Evolutionary conservation across 2,888 invertebrate species (phyloP).

Genomic region (Ectemnius lituratus): DNA sequence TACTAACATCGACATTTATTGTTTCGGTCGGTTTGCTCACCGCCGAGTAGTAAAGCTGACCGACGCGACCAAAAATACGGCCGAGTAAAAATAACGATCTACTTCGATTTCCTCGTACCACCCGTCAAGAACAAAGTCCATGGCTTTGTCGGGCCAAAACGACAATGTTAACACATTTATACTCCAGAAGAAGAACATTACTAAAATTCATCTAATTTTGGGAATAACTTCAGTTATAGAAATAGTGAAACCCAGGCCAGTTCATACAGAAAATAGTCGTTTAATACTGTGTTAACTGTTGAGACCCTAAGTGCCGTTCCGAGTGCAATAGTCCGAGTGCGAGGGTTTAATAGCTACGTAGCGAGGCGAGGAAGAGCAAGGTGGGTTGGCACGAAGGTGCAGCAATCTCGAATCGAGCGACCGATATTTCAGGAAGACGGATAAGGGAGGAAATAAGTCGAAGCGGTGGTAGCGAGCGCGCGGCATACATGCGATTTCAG

Average conservation of each 20-base stretch:
- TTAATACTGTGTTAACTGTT: too few relatives aligned
- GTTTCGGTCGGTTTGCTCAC: background rate
- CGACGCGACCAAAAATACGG: conserved; percentile 12
- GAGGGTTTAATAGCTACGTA: background rate
- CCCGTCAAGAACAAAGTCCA: too few relatives aligned
- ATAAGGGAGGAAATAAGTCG: conserved; percentile 1
- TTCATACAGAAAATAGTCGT: too few relatives aligned
- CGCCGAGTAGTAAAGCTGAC: background rate
- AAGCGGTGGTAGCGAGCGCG: background rate
- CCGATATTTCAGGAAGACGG: conserved; percentile 7
- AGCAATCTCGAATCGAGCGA: conserved; percentile 7
- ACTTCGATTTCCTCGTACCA: background rate
- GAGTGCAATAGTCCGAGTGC: too few relatives aligned
- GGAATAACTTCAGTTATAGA: too few relatives aligned
- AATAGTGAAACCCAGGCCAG: too few relatives aligned
- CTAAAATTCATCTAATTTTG: too few relatives aligned
- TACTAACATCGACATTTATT: conserved; percentile 1
- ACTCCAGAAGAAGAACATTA: too few relatives aligned
- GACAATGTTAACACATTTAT: too few relatives aligned
- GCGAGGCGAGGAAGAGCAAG: background rate
- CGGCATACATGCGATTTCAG: conserved; percentile 3
- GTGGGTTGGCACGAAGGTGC: background rate
- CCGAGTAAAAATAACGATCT: conserved; percentile 12
- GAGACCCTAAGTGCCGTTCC: too few relatives aligned
- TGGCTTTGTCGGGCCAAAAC: too few relatives aligned